Conservation (phyloP, 2,797 vertebrate species). For the Semaprochilodus insignis region DNA sequence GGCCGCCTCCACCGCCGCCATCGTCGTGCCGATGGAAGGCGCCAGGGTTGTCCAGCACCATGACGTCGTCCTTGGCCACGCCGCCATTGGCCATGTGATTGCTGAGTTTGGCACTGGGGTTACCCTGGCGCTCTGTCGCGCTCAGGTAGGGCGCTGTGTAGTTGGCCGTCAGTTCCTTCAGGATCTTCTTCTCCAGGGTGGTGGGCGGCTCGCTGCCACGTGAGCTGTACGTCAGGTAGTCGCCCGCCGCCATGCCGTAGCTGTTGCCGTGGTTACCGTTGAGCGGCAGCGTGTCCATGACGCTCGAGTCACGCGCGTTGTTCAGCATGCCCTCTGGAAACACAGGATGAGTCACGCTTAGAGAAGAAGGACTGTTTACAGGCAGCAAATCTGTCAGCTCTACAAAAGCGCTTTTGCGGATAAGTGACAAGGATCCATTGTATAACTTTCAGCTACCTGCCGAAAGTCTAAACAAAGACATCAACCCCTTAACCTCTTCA, state of each 20-base stretch:
- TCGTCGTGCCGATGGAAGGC: slow-evolving; percentile 90
- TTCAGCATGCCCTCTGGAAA: slow-evolving; percentile 97
- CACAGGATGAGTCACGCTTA: slow-evolving; percentile 19
- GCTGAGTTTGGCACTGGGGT: slow-evolving; percentile 94
- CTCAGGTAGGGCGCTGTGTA: slow-evolving; percentile 98
- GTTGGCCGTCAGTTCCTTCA: slow-evolving; percentile 98
- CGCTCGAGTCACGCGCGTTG: slow-evolving; percentile 99
- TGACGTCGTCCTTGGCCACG: slow-evolving; percentile 77
- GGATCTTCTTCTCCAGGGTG: slow-evolving; percentile 97
- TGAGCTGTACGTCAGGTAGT: slow-evolving; percentile 91
- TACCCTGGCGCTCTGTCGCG: slow-evolving; percentile 92
- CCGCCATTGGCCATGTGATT: slow-evolving; percentile 88
- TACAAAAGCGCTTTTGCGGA: not conserved
- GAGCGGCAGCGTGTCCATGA: slow-evolving; percentile 99
- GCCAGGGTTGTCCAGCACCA: slow-evolving; percentile 81
- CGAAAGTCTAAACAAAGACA: not conserved
- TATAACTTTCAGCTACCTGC: not conserved
- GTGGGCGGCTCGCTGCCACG: slow-evolving; percentile 92
- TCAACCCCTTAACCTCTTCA: too few relatives aligned
- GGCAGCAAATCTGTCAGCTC: not conserved
- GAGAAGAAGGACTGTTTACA: not conserved
- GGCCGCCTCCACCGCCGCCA: slow-evolving; percentile 61
- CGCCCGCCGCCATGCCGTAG: slow-evolving; percentile 94
- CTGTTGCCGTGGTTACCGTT: slow-evolving; percentile 99
- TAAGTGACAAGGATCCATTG: not conserved